Conservation (phyloP, 2,888 invertebrate species). For the Stenurella melanura region DNA sequence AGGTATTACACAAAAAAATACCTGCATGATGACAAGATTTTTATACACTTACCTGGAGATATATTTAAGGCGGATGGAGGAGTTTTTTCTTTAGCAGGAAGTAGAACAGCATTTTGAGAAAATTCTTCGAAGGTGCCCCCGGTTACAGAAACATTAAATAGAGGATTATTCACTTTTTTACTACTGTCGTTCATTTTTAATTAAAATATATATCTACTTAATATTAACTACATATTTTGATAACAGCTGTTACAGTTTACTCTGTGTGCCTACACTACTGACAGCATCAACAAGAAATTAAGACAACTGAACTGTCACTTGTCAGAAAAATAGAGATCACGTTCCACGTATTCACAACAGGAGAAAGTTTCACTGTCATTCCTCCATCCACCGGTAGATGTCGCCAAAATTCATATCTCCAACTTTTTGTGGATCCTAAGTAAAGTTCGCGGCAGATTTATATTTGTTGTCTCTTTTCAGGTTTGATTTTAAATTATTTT, state of each 20-base stretch:
- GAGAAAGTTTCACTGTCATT: not conserved
- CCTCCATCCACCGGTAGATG: not conserved
- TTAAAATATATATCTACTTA: conserved; percentile 38
- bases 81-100: conserved; percentile 77
- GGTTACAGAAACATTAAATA: conserved; percentile 83
- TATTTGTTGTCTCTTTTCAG: too few species aligned
- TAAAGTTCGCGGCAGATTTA: too few species aligned
- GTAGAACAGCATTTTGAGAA: conserved; percentile 81
- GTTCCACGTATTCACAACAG: not conserved
- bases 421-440: too few species aligned
- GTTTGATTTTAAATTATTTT: too few species aligned
- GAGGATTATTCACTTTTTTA: conserved; percentile 78
- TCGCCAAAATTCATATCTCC: not conserved
- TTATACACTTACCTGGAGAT: conserved; percentile 53
- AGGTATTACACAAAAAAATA: not conserved
- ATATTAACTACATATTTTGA: conserved; percentile 34
- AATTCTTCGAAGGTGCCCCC: conserved; percentile 84
- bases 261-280: too few species aligned
- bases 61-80: conserved; percentile 63
- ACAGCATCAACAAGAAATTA: not conserved
- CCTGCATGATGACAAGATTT: not conserved
- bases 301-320: not conserved
- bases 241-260: conserved; percentile 30
- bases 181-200: conserved; percentile 62
- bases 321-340: not conserved